Base-by-base conservation (phyloP, 2,797 vertebrate genomes). In the Enteromius viviparus region DNA sequence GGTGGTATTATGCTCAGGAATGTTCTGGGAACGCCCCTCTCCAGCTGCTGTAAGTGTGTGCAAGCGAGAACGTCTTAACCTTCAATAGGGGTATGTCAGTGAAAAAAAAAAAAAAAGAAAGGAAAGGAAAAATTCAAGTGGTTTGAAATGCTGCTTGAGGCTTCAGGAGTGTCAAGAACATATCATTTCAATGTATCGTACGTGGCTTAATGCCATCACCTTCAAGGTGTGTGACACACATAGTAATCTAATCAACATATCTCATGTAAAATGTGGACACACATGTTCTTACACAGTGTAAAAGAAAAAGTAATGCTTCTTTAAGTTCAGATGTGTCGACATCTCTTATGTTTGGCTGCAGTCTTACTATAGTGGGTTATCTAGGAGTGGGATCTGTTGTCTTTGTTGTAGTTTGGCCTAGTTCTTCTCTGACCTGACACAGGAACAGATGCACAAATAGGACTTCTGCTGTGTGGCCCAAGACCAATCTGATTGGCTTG, bases 1-100 rank as follows among this genome's bases (percentile, higher is more conserved):
- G 76, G 42, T 78, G 62, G 42, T 78, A 83, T 84, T 82, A n/a
- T 82, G 76, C 76, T 76, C 32, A 75, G 86, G 83, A 87, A 89
- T 86, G 87, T 80, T 81, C 62, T 76, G 80, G 80, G 26, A 84
- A 84, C 65, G 29, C 76, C n/a, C 40, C 65, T 81, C 29, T 78
- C 79, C 64, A 81, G 80, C 76, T 75, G 21, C 23, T 51, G 76
- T 58, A n/a, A 34, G 45, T 72, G 74, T 77, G 55, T 23, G 19
- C 5, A 76, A 70, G 37, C 10, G 69, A 47, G 9, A 71, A 14
- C 0, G 1, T 34, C 21, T 80, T 34, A 83, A 80, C 76, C 64
- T 70, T 80, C 76, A 76, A 26, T 42, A 76, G 68, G 60, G 34
- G 58, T 85, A 75, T 75, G 40, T 49, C 42, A 51, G 49, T 65